phyloP scores from a whole-genome alignment of 2,888 invertebrate species.

The Eupithecia vulgata region DNA sequence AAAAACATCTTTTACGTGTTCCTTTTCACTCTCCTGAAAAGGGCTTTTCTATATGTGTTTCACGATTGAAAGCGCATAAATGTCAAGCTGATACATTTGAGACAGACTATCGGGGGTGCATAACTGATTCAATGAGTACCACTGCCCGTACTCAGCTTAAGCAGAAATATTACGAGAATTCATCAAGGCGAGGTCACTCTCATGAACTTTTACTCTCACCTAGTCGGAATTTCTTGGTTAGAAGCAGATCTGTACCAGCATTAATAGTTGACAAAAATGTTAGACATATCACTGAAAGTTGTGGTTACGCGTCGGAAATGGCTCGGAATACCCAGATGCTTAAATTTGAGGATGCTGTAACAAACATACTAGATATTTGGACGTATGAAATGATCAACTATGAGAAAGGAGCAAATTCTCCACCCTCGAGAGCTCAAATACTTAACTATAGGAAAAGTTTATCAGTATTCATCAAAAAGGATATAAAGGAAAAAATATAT shows the following conservation, averaged over 20 bases:
- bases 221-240: slow-evolving; percentile 11
- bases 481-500: slow-evolving; percentile 27
- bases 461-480: slow-evolving; percentile 25
- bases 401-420: slow-evolving; percentile 25
- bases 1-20: slow-evolving; percentile 22
- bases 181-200: background rate
- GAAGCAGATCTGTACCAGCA: slow-evolving; percentile 28
- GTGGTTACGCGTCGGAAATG: background rate
- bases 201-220: background rate
- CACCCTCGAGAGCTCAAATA: slow-evolving; percentile 26
- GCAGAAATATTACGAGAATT: slow-evolving; percentile 9
- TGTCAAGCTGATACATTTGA: slow-evolving; percentile 15
- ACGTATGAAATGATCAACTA: slow-evolving; percentile 35
- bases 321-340: slow-evolving; percentile 7
- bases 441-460: slow-evolving; percentile 27
- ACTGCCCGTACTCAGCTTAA: background rate
- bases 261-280: slow-evolving; percentile 4
- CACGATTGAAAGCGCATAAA: slow-evolving; percentile 21
- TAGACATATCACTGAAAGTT: slow-evolving; percentile 6
- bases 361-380: slow-evolving; percentile 33
- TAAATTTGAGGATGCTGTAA: slow-evolving; percentile 31
- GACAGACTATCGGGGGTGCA: slow-evolving; percentile 20
- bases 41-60: slow-evolving; percentile 21
- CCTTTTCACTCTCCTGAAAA: slow-evolving; percentile 29
- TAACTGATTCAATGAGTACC: slow-evolving; percentile 19